Base-by-base conservation (phyloP, 2,888 invertebrate genomes). In the Acheta domesticus region DNA sequence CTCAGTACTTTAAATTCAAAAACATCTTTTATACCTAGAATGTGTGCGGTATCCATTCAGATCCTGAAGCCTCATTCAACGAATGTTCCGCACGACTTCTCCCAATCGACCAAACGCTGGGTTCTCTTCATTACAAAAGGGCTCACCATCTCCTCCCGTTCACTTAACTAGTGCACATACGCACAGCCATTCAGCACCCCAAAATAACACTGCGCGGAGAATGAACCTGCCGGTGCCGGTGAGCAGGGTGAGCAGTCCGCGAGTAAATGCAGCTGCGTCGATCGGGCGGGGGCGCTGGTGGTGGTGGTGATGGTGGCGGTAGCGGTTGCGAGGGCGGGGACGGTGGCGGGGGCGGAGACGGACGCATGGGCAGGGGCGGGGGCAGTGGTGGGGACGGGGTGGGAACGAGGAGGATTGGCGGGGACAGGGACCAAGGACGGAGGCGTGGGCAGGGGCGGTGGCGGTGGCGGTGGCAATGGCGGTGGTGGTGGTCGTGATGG, bases 81-180 rank as follows among this genome's bases (percentile, higher is more conserved):
- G 36, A 36, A 36, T 36, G 36, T 36, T 36, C 36, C 36, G 36
- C 36, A 36, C 36, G 36, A 36, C 36, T 36, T 36, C 36, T 36
- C 36, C 62, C 62, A 62, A 62, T 62, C 62, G 62, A 62, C 36
- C 36, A 36, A 36, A 36, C 1, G 36, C 36, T 8, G 36, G 36
- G 36, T 36, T 36, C 36, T 36, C 36, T 62, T 62, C 62, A 62
- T 62, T 62, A 62, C 62, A 62, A 62, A 62, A 62, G 62, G n/a
- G 36, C 8, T 0, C 36, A 1, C 62, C n/a, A 14, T 62, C 62
- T 62, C 62, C 62, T 62, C 62, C 16, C 62, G 62, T 62, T 62
- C 62, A 62, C 62, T 62, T 62, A 62, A 62, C 62, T 62, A 19
- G 62, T 19, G n/a, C 62, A n/a, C 62, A 62, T 62, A 62, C 62